Conservation (phyloP, 2,113 vertebrate genomes). For the Vimba vimba region DNA sequence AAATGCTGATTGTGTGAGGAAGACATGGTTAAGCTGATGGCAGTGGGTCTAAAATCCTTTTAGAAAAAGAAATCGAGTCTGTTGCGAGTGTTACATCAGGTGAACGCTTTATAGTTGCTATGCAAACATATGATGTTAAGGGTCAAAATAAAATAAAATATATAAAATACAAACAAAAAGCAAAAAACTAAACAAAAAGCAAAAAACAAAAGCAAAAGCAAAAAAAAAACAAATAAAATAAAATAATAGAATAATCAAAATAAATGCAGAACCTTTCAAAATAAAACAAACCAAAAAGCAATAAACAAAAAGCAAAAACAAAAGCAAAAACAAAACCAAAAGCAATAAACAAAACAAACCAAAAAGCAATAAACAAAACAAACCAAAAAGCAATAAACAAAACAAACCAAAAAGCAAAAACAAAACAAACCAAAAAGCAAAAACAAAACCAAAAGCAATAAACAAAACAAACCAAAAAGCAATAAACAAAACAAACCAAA, state of each 20-base stretch:
- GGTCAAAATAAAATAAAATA: background rate
- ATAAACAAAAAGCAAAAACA: no score
- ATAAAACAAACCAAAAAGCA: no score
- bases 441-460: background rate
- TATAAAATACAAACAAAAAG: no score
- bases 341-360: no score
- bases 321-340: no score
- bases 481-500: background rate
- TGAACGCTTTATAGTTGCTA: background rate
- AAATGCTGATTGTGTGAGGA: background rate
- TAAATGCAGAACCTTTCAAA: no score
- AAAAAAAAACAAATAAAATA: no score
- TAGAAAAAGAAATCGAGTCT: no score
- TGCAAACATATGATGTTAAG: background rate
- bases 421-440: background rate
- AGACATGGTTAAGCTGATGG: slow-evolving; percentile 4
- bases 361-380: background rate
- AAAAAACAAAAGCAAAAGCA: no score
- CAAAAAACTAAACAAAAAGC: no score
- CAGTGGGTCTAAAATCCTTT: background rate
- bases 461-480: background rate
- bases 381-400: background rate
- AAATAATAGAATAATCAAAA: no score
- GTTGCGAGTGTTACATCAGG: no score
- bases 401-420: background rate